Evolutionary conservation across 2,888 invertebrate genomes (phyloP), one percentile per base, ranked within the genome.

Genomic region (Hirudinaria manillensis): DNA sequence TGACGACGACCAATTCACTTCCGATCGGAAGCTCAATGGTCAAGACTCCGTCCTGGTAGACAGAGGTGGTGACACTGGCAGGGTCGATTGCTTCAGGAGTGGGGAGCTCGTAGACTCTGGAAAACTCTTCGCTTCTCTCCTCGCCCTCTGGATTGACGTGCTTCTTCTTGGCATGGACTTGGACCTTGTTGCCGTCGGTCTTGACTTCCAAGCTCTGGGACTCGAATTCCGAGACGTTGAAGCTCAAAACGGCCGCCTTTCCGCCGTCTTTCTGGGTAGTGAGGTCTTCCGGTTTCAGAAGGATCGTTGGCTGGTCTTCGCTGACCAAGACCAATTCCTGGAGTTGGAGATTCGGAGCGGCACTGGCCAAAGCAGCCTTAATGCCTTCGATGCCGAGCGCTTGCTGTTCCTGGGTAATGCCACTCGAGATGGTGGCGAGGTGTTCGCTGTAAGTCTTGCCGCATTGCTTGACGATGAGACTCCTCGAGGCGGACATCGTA

Each of bases 41-140:
- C 38, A 79, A 77, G 71, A 79, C 77, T 34, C 79, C 79, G 68
- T 79, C 79, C 51, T 79, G 78, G 75, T 65, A 78, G 51, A 79
- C 32, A 27, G 78, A 79, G 6, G 79, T 77, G 21, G 77, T 79
- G 34, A 79, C 66, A 27, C 75, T 76, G 38, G 36, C 70, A 34
- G 78, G 71, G 67, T 79, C 77, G 24, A 79, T 56, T 27, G 56
- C 67, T 6, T 53, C 55, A 27, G 56, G n/a, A 4, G 74, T 77
- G 1, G 79, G 79, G 45, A 79, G 74, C 45, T 79, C 77, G 68
- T 79, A 79, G 32, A 79, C 72, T 32, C 78, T 74, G 53, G 77
- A 77, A 74, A 74, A 79, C 56, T 79, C 78, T 56, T 79, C 78
- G 38, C 24, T 68, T 27, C 45, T 56, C 56, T 78, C 77, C 36